Conservation (phyloP, 2,797 vertebrate genomes). For the Euthynnus affinis region DNA sequence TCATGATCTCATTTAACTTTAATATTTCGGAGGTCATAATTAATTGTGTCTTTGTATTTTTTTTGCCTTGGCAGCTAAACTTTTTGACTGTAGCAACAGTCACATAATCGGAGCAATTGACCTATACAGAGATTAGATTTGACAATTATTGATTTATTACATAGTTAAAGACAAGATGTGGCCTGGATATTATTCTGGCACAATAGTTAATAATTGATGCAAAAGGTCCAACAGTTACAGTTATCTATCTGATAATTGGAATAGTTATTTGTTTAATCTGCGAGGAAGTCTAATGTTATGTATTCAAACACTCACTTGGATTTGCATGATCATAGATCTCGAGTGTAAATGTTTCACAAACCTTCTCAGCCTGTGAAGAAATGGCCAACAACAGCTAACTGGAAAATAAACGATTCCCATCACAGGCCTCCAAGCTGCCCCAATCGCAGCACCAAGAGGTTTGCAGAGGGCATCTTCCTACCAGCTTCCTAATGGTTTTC, state of each 20-base stretch:
- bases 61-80: slow-evolving; percentile 3
- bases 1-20: neutral
- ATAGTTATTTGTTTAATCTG: slow-evolving; percentile 13
- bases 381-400: neutral
- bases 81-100: neutral
- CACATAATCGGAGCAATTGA: neutral
- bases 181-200: slow-evolving; percentile 19
- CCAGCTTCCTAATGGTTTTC: slow-evolving; percentile 30
- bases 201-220: slow-evolving; percentile 58
- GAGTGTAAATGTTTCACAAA: neutral
- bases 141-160: slow-evolving; percentile 44
- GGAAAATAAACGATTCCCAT: neutral
- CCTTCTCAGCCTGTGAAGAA: neutral
- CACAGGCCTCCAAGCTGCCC: slow-evolving; percentile 78
- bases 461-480: slow-evolving; percentile 30
- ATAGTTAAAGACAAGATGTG: slow-evolving; percentile 9
- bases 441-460: slow-evolving; percentile 45
- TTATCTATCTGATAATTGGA: neutral
- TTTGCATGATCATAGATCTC: neutral
- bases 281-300: neutral
- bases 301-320: neutral
- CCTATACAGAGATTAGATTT: slow-evolving; percentile 33
- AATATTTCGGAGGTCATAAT: neutral
- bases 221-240: neutral
- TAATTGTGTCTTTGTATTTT: neutral